phyloP scores from a whole-genome alignment of 2,797 vertebrate species.

The Antennarius maculatus region DNA sequence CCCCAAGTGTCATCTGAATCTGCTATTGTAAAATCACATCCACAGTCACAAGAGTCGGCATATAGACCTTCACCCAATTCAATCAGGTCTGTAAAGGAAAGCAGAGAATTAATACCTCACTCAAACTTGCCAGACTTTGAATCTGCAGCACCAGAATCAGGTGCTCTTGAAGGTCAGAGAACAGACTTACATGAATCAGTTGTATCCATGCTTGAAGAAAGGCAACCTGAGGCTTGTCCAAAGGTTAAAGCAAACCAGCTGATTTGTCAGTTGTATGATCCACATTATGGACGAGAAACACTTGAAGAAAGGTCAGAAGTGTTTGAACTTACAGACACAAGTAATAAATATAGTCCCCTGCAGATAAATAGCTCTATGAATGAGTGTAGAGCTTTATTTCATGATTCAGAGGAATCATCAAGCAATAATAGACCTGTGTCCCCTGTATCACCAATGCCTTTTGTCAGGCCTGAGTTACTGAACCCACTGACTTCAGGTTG shows the following conservation, averaged over 20 bases:
- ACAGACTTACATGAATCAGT: constrained; percentile 27
- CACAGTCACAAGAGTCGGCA: constrained; percentile 17
- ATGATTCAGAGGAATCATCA: constrained; percentile 51
- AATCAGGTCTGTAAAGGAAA: constrained; percentile 40
- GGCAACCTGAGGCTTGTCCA: background rate
- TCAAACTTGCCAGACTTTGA: constrained; percentile 63
- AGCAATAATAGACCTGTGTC: constrained; percentile 44
- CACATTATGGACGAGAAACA: constrained; percentile 50
- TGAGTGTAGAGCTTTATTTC: constrained; percentile 20
- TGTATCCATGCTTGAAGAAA: constrained; percentile 18
- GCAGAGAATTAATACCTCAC: constrained; percentile 43
- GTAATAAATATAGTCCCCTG: too few species aligned
- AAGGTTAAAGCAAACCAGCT: constrained; percentile 35
- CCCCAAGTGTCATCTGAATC: constrained; percentile 10
- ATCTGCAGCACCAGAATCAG: constrained; percentile 31
- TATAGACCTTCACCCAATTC: constrained; percentile 21
- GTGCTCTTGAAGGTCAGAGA: background rate
- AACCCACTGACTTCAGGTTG: background rate
- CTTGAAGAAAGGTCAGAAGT: constrained; percentile 20
- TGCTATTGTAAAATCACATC: constrained; percentile 3
- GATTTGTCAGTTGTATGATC: constrained; percentile 56
- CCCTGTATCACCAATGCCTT: constrained; percentile 49
- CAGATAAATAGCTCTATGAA: too few species aligned
- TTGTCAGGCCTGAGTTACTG: constrained; percentile 26
- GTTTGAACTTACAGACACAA: constrained; percentile 26